These are phyloP conservation scores for Drosophila cracens DNA, from an alignment of 2,888 invertebrate genomes.

Conservation along the genomic window DNA sequence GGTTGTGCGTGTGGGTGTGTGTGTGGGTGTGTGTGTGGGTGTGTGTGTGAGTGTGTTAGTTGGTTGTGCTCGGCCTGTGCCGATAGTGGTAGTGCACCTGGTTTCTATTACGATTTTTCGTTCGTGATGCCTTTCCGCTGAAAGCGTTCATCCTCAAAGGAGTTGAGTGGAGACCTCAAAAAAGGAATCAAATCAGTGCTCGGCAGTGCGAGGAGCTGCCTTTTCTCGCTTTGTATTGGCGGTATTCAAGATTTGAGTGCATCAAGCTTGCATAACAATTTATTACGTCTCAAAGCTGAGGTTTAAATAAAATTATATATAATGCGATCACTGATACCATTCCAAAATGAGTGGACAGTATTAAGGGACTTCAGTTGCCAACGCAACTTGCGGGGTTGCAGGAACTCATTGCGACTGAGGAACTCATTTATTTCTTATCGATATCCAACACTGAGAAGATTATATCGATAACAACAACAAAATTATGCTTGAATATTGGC, in stretches of 20 bases:
- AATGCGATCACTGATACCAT: neutral
- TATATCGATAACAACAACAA: conserved; percentile 38
- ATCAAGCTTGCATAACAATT: conserved; percentile 23
- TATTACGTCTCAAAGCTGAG: conserved; percentile 11
- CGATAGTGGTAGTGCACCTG: conserved; percentile 38
- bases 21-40: conserved; percentile 8
- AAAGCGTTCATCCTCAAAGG: conserved; percentile 68
- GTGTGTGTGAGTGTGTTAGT: conserved; percentile 1
- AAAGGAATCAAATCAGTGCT: conserved; percentile 55
- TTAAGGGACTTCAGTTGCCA: neutral
- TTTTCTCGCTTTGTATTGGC: conserved; percentile 12
- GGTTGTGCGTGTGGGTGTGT: neutral
- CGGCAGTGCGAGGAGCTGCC: conserved; percentile 14
- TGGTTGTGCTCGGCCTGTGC: conserved; percentile 6
- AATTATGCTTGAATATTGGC: conserved; percentile 40
- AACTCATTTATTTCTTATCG: conserved; percentile 28
- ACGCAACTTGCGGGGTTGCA: conserved; percentile 12
- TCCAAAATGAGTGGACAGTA: rapidly evolving
- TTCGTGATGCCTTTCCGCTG: conserved; percentile 44
- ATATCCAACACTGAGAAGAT: conserved; percentile 51
- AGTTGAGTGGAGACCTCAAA: conserved; percentile 38
- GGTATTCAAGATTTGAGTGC: conserved; percentile 6
- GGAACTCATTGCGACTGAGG: conserved; percentile 38
- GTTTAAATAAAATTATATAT: neutral
- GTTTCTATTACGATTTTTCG: conserved; percentile 19